A percentile compares a stretch with the other conserved stretches of the same genome.
phyloP scores from a whole-genome alignment of 2,113 vertebrate species.

The Crotalus helleri region DNA sequence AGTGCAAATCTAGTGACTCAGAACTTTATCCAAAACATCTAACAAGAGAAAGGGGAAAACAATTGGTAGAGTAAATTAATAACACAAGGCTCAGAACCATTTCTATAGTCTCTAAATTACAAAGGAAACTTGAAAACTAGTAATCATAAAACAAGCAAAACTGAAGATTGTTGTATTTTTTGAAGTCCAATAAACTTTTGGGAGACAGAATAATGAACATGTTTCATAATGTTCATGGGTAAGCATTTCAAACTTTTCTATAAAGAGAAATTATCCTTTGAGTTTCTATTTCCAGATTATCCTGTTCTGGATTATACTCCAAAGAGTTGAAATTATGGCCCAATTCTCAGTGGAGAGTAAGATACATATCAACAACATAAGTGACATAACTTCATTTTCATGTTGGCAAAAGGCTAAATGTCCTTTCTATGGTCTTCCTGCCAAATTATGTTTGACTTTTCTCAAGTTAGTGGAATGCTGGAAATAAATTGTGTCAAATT shows the following conservation, averaged over 20 bases:
- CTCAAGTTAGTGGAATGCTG: background rate
- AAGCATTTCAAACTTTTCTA: background rate
- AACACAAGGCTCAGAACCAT: background rate
- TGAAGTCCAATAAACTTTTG: background rate
- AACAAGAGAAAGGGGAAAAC: slow-evolving; percentile 10
- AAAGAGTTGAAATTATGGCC: background rate
- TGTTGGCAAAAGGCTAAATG: background rate
- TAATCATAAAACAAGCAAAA: background rate
- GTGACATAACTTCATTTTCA: background rate
- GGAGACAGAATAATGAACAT: background rate
- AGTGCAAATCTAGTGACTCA: slow-evolving; percentile 45
- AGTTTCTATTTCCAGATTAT: background rate
- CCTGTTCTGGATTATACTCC: background rate
- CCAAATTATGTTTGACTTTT: background rate
- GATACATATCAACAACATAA: background rate
- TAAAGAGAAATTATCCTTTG: background rate
- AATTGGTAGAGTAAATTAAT: background rate
- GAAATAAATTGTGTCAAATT: background rate
- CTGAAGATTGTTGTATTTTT: background rate
- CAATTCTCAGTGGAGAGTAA: background rate
- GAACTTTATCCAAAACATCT: slow-evolving; percentile 32
- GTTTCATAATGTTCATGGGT: background rate
- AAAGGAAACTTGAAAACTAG: background rate
- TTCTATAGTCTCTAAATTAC: background rate
- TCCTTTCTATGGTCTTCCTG: background rate